Evolutionary conservation across 2,113 vertebrate species (phyloP).

Genomic region (Oncorhynchus masou): DNA sequence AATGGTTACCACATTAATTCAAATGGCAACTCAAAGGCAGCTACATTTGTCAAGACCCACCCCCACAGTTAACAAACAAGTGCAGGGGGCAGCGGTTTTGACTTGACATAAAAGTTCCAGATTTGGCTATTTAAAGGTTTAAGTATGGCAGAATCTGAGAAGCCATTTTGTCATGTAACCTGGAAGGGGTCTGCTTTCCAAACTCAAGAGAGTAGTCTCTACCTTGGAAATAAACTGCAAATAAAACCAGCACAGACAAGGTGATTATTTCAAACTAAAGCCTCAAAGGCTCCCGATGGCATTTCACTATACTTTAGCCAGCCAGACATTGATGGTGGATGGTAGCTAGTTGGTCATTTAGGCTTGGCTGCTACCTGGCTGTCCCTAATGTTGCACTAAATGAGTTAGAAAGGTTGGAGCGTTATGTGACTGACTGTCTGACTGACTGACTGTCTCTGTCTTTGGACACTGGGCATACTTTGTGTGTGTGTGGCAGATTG

Average conservation of each 20-base stretch:
- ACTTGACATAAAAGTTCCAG: too few relatives aligned
- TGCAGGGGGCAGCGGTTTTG: too few relatives aligned
- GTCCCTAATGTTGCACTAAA: slow-evolving; percentile 48
- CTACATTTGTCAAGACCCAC: not conserved
- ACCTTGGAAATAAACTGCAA: slow-evolving; percentile 30
- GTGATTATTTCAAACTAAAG: slow-evolving; percentile 49
- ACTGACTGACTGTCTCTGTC: not conserved
- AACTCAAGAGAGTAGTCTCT: not conserved
- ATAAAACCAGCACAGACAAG: slow-evolving; percentile 33
- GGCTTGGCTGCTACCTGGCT: slow-evolving; percentile 26
- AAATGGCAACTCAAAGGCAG: not conserved
- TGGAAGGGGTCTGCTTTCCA: slow-evolving; percentile 5
- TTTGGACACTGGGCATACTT: not conserved
- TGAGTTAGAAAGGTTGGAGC: slow-evolving; percentile 44
- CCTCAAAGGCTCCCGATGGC: slow-evolving; percentile 29
- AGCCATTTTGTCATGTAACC: slow-evolving; percentile 13
- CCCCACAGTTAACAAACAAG: not conserved
- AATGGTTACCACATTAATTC: not conserved
- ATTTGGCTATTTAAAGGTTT: too few relatives aligned
- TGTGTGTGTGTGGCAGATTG: not conserved
- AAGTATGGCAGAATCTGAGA: not conserved
- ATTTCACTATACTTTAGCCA: slow-evolving; percentile 18
- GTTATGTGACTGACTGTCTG: slow-evolving; percentile 34
- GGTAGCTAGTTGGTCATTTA: slow-evolving; percentile 28
- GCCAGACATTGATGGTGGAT: slow-evolving; percentile 32